Evolutionary conservation across 2,888 invertebrate species (phyloP).

Genomic region (Kryphioiulus occultus): DNA sequence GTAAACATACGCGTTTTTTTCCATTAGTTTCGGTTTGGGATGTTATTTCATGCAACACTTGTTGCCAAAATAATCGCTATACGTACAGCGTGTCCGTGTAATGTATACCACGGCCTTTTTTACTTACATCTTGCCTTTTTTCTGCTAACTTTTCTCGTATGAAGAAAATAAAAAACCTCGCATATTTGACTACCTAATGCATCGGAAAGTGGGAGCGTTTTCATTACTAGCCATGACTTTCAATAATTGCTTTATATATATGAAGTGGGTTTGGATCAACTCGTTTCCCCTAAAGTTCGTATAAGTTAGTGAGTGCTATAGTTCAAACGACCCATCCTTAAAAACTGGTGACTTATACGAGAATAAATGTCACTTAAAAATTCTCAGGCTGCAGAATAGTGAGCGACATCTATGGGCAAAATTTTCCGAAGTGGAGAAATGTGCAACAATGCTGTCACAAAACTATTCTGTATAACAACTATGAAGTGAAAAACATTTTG

Average conservation of each 20-base stretch:
- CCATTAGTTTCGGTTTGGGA: background rate
- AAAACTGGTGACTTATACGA: background rate
- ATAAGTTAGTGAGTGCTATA: background rate
- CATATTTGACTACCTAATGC: background rate
- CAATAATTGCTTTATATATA: slow-evolving; percentile 14
- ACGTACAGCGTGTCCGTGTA: background rate
- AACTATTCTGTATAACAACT: no score
- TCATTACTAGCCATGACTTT: slow-evolving; percentile 23
- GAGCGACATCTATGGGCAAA: background rate
- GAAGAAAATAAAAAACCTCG: background rate
- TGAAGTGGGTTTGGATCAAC: background rate
- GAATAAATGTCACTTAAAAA: background rate
- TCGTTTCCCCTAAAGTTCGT: background rate
- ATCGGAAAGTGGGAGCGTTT: slow-evolving; percentile 12
- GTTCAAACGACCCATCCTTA: background rate
- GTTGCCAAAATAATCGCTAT: background rate
- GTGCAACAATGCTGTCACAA: no score
- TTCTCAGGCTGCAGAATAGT: background rate
- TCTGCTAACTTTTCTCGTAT: background rate
- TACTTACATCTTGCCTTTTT: background rate
- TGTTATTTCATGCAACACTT: slow-evolving; percentile 23
- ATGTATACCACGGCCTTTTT: background rate
- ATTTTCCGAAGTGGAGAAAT: no score
- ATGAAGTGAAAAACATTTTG: no score
- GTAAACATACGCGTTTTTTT: slow-evolving; percentile 11